Percentiles rank a stretch among this genome's conserved stretches.
phyloP scores from a whole-genome alignment of 92 coral and sea anemone species.

The Phenganax subtilis region DNA sequence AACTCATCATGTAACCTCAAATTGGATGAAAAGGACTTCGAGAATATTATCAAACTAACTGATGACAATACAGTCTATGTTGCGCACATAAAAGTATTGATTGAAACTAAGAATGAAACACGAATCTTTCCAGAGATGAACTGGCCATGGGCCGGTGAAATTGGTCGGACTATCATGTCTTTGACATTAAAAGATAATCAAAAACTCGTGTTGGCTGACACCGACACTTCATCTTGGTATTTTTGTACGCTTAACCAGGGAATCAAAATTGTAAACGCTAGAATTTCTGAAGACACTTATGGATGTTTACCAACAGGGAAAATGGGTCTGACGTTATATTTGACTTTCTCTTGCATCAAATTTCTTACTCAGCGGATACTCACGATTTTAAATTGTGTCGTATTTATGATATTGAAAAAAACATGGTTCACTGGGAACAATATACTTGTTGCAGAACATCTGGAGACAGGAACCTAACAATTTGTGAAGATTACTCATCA shows the following conservation, averaged over 20 bases:
- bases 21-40: not conserved
- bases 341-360: conserved; percentile 9
- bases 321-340: not conserved
- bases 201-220: not conserved
- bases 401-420: not conserved
- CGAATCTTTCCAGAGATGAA: not conserved
- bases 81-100: not conserved
- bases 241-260: not conserved
- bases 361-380: not conserved
- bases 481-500: not conserved
- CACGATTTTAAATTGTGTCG: conserved; percentile 8
- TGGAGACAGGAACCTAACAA: not conserved
- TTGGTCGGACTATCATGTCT: conserved; percentile 9
- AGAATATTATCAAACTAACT: not conserved
- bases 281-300: not conserved
- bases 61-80: not conserved
- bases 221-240: not conserved
- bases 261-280: not conserved
- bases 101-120: not conserved
- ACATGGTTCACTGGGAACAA: not conserved
- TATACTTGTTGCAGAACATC: not conserved
- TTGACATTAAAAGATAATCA: not conserved
- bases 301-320: conserved; percentile 5
- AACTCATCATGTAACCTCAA: conserved; percentile 3
- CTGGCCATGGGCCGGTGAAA: conserved; percentile 12